These are phyloP conservation scores for Hexactinellida sp. DNA, from an alignment of 37 sponge, comb jelly and placozoan genomes.

Conservation along the genomic window DNA sequence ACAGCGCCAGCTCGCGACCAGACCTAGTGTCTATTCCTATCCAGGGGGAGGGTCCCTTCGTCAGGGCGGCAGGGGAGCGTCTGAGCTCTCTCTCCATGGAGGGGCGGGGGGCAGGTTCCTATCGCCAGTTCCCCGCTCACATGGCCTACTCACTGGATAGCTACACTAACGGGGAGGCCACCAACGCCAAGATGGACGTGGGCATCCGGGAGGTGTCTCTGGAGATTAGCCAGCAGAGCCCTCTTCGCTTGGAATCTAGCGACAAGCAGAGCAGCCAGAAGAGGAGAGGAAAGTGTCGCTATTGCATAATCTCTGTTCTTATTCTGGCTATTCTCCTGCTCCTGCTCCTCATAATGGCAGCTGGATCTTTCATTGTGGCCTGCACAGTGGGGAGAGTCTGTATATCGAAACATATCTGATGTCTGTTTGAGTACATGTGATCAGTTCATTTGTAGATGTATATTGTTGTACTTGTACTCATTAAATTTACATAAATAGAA, in stretches of 20 bases:
- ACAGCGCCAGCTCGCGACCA: not conserved
- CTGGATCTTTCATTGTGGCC: not conserved
- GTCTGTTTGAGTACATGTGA: too few relatives aligned
- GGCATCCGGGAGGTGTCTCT: not conserved
- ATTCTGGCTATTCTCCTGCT: not conserved
- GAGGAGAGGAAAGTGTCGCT: not conserved
- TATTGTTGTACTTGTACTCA: too few relatives aligned
- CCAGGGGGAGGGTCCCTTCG: not conserved
- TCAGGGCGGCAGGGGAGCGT: not conserved
- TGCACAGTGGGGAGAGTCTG: not conserved
- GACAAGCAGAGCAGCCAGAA: not conserved
- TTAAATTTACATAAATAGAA: too few relatives aligned
- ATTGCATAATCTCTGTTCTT: not conserved
- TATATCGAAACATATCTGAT: not conserved
- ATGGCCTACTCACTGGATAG: not conserved
- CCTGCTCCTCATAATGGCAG: not conserved
- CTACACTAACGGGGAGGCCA: not conserved
- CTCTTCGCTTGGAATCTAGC: not conserved
- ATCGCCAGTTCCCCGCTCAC: not conserved
- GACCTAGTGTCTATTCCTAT: not conserved
- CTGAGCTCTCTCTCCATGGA: not conserved
- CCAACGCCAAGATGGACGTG: not conserved
- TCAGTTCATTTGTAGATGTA: too few relatives aligned
- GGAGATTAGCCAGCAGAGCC: not conserved
- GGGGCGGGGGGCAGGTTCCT: not conserved